These are phyloP conservation scores for Pogonophryne albipinna DNA, from an alignment of 2,797 vertebrate genomes.

Conservation along the genomic window DNA sequence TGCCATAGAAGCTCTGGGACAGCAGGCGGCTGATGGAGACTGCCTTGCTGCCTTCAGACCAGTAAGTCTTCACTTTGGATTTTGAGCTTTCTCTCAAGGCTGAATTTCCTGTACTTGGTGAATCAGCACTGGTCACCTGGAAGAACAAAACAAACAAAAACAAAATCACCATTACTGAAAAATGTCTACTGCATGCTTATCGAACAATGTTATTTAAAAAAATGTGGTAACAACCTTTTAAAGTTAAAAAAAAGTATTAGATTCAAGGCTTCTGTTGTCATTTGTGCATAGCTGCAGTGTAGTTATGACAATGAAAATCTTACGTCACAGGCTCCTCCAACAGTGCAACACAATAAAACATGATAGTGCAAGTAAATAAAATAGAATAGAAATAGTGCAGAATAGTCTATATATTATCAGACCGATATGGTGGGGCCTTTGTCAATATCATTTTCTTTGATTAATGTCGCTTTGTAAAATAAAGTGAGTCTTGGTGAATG, in stretches of 20 bases:
- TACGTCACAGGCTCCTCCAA: too few species aligned
- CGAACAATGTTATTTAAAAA: too few species aligned
- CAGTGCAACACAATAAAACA: too few species aligned
- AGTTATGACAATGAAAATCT: too few species aligned
- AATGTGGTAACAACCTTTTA: too few species aligned
- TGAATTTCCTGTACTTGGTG: constrained; percentile 85
- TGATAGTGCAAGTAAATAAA: too few species aligned
- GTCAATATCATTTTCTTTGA: not conserved
- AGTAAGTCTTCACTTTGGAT: constrained; percentile 91
- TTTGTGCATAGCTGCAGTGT: too few species aligned
- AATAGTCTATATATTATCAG: too few species aligned
- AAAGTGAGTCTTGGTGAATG: not conserved
- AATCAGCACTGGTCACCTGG: constrained; percentile 88
- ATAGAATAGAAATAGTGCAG: too few species aligned
- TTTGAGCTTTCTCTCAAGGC: constrained; percentile 89
- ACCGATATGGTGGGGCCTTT: not conserved
- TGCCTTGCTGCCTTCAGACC: constrained; percentile 91
- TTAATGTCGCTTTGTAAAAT: not conserved
- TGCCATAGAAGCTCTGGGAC: constrained; percentile 90
- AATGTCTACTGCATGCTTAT: too few species aligned
- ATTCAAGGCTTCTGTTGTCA: too few species aligned
- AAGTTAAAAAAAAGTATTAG: too few species aligned
- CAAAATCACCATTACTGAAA: constrained; percentile 2
- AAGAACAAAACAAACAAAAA: constrained; percentile 37
- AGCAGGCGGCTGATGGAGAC: constrained; percentile 94